Evolutionary conservation across 2,797 vertebrate genomes (phyloP), one percentile per base, ranked within the genome.

Genomic region (Eremophila alpestris): DNA sequence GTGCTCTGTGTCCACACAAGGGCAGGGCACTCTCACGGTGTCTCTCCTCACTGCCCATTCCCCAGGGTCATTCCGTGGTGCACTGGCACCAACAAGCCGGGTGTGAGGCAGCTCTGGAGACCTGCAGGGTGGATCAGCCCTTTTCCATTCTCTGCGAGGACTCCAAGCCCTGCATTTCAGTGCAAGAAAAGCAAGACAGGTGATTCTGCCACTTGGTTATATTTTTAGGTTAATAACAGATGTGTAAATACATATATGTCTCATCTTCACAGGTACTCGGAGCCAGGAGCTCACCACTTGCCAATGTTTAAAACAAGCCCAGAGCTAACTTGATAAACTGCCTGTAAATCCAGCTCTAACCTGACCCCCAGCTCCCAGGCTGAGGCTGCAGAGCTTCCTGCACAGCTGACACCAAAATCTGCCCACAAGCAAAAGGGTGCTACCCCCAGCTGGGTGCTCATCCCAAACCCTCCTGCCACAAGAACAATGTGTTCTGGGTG

Each of bases 221-320:
- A 95, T 94, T 97, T 95, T 97, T 93, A 96, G 76, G 77, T 77
- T 93, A 94, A 90, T 93, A 94, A 74, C 95, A 95, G 96, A 87
- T 94, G 92, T 92, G 91, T 94, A 94, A 95, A 94, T 34, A 89
- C 80, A 91, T 75, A 49, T 74, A 65, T 67, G 45, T 58, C 41
- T 90, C 69, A 63, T 90, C 64, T 93, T 94, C 88, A 83, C 79
- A 71, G 69, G 71, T 88, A 73, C 54, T 92, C 49, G 0, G 85
- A 92, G 94, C 95, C 96, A 95, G 80, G 55, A 89, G 59, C 91
- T 80, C 76, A 46, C 34, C 85, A 51, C 23, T 90, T 88, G 94
- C 95, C 94, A 95, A 83, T 54, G 77, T 89, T 96, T 89, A 83
- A 85, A 94, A 88, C 83, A 90, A 84, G 59, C 59, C 68, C 80